Conservation (phyloP, 1,140 invertebrate genomes). For the Platyscapa corneri region DNA sequence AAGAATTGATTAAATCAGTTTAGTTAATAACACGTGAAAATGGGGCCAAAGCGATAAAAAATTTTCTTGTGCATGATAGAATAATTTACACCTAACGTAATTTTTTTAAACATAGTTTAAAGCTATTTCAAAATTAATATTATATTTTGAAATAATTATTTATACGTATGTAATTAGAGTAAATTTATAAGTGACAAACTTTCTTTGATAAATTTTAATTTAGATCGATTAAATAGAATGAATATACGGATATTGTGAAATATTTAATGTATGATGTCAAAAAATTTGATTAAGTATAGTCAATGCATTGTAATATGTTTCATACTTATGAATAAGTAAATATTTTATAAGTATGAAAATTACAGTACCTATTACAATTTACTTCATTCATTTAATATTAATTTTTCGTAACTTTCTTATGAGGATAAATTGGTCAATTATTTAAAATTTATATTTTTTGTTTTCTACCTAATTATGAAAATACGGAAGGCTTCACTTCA, state of each 20-base stretch:
- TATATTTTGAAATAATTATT: slow-evolving; percentile 7
- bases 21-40: no score
- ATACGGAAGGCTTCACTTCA: slow-evolving; percentile 8
- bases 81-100: background rate
- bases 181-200: slow-evolving; percentile 16
- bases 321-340: background rate
- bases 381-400: slow-evolving; percentile 18
- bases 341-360: slow-evolving; percentile 13
- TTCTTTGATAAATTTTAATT: background rate
- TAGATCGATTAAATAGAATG: background rate
- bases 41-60: background rate
- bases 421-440: slow-evolving; percentile 1
- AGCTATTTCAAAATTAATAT: no score
- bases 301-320: background rate
- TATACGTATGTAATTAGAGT: background rate
- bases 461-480: slow-evolving; percentile 33
- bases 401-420: slow-evolving; percentile 31
- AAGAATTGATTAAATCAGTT: no score
- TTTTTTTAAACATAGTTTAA: no score
- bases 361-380: slow-evolving; percentile 28
- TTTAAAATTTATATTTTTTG: slow-evolving; percentile 21
- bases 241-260: background rate
- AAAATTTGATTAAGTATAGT: background rate
- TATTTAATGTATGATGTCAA: background rate
- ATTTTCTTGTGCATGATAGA: background rate